Percentiles rank a stretch among this genome's conserved stretches.
phyloP scores from a whole-genome alignment of 2,888 invertebrate species.

The Rhopalosiphum nymphaeae region DNA sequence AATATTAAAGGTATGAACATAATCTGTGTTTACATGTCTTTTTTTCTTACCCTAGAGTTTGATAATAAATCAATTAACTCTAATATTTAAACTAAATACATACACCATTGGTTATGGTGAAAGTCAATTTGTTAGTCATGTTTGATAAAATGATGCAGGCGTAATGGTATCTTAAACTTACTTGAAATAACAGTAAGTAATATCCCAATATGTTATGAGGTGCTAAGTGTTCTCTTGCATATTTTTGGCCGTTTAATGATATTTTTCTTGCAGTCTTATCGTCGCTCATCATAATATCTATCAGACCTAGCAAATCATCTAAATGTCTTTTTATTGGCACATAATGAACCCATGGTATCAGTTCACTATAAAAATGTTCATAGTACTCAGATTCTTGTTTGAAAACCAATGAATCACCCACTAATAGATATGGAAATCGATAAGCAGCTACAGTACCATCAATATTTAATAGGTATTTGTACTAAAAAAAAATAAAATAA shows the following conservation, averaged over 20 bases:
- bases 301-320: conserved; percentile 82
- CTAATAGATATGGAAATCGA: conserved; percentile 90
- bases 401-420: conserved; percentile 87
- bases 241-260: conserved; percentile 77
- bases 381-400: conserved; percentile 96
- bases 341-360: conserved; percentile 84
- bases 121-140: not conserved
- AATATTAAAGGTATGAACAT: not conserved
- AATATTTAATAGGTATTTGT: conserved; percentile 93
- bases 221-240: conserved; percentile 82
- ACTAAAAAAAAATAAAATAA: conserved; percentile 75
- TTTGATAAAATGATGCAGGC: not conserved
- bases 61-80: not conserved
- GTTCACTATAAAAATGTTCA: conserved; percentile 90
- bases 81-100: not conserved
- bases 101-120: not conserved
- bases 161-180: conserved; percentile 69
- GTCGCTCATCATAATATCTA: conserved; percentile 83
- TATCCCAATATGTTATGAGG: conserved; percentile 91
- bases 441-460: conserved; percentile 98
- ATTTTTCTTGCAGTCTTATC: conserved; percentile 79
- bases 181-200: conserved; percentile 80
- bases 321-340: conserved; percentile 85
- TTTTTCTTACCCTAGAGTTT: not conserved
- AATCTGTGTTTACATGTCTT: not conserved